Evolutionary conservation across 2,888 invertebrate genomes (phyloP).

Genomic region (Thymelicus lineola): DNA sequence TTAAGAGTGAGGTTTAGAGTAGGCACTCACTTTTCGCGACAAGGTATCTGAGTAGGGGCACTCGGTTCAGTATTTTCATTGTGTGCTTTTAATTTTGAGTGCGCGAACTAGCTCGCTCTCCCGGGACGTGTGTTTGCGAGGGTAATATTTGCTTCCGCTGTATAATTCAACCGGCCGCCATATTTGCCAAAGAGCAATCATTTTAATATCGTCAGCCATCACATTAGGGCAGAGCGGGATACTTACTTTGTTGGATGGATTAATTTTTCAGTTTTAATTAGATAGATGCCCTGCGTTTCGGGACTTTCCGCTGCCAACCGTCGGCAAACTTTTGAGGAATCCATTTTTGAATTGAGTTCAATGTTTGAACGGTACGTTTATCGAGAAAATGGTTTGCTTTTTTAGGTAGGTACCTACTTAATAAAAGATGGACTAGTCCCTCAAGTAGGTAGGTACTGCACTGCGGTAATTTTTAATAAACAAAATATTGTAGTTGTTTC

Average conservation of each 20-base stretch:
- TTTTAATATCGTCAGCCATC: slow-evolving; percentile 86
- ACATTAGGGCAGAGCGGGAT: slow-evolving; percentile 79
- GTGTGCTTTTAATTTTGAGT: slow-evolving; percentile 88
- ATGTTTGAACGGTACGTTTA: slow-evolving; percentile 22
- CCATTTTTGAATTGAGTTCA: slow-evolving; percentile 33
- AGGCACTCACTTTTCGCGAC: slow-evolving; percentile 83
- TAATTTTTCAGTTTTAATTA: slow-evolving; percentile 77
- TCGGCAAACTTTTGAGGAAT: slow-evolving; percentile 26
- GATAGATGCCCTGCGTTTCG: slow-evolving; percentile 40
- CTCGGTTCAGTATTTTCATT: slow-evolving; percentile 85
- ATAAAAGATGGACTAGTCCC: neutral
- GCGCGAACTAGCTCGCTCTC: slow-evolving; percentile 87
- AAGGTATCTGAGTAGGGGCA: slow-evolving; percentile 77
- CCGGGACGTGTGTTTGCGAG: slow-evolving; percentile 85
- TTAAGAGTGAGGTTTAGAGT: slow-evolving; percentile 77
- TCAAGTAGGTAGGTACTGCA: neutral
- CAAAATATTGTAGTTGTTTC: neutral
- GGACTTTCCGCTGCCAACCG: slow-evolving; percentile 35
- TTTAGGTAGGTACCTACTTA: neutral
- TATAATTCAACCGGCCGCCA: slow-evolving; percentile 87
- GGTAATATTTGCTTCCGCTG: slow-evolving; percentile 87
- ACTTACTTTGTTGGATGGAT: slow-evolving; percentile 74
- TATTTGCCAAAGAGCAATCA: slow-evolving; percentile 87
- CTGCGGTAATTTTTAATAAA: neutral
- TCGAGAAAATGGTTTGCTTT: slow-evolving; percentile 13